phyloP scores from a whole-genome alignment of 2,888 invertebrate genomes.

The Papilio elwesi region DNA sequence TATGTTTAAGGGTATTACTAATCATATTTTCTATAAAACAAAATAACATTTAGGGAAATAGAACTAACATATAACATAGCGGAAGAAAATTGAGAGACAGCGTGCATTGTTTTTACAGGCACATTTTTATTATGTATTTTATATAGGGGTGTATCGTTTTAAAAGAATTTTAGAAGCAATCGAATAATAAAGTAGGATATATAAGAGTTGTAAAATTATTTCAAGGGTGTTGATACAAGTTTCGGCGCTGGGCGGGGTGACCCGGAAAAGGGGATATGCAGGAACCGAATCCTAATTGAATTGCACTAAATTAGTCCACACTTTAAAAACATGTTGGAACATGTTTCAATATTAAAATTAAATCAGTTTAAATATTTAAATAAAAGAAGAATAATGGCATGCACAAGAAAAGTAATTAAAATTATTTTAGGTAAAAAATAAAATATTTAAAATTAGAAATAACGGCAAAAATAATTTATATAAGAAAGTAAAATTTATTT shows the following conservation, averaged over 20 bases:
- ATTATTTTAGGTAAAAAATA: constrained; percentile 2
- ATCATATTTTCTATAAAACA: constrained; percentile 63
- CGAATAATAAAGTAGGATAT: constrained; percentile 70
- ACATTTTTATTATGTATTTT: constrained; percentile 60
- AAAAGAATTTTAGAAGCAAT: constrained; percentile 66
- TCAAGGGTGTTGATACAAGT: constrained; percentile 66
- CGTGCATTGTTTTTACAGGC: constrained; percentile 82
- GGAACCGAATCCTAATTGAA: constrained; percentile 70
- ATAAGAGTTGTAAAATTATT: constrained; percentile 60
- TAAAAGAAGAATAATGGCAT: constrained; percentile 25
- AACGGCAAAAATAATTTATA: not conserved
- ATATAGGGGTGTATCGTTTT: constrained; percentile 65
- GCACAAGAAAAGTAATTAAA: not conserved
- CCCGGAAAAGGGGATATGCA: constrained; percentile 65
- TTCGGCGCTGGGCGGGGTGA: constrained; percentile 82
- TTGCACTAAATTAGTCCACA: constrained; percentile 70
- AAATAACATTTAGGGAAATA: constrained; percentile 58
- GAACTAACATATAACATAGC: constrained; percentile 82
- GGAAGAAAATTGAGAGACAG: constrained; percentile 77
- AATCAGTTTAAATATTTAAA: constrained; percentile 27
- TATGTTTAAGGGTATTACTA: constrained; percentile 62
- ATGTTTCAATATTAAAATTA: constrained; percentile 28
- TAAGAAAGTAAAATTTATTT: not conserved
- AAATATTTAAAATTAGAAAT: not conserved
- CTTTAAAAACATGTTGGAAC: constrained; percentile 63